Evolutionary conservation across 2,888 invertebrate genomes (phyloP).

Genomic region (Clanis bilineata): DNA sequence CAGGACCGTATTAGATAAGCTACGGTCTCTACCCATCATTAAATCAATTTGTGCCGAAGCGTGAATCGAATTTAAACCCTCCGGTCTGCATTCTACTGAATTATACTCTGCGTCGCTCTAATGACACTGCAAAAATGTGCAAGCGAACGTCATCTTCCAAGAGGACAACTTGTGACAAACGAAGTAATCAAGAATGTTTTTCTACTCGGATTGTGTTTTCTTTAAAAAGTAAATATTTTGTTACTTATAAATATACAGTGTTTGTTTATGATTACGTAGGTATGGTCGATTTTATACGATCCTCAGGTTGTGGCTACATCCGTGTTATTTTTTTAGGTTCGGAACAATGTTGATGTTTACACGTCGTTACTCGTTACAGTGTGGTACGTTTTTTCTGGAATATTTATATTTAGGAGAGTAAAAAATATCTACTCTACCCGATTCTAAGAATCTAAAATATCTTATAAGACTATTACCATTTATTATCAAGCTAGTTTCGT

Average conservation of each 20-base stretch:
- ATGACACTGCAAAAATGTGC: conserved; percentile 9
- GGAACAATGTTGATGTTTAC: not conserved
- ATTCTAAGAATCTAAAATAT: too few relatives aligned
- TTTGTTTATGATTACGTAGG: conserved; percentile 5
- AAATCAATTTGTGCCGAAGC: conserved; percentile 1
- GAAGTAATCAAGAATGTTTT: not conserved
- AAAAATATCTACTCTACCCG: too few relatives aligned
- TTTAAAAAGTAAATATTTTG: conserved; percentile 8
- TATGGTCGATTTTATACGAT: not conserved
- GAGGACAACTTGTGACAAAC: not conserved
- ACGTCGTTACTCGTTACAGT: not conserved
- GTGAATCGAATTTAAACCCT: conserved; percentile 5
- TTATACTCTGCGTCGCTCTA: not conserved
- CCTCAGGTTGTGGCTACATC: not conserved
- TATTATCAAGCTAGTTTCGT: too few relatives aligned
- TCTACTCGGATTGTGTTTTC: conserved; percentile 1
- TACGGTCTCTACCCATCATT: not conserved
- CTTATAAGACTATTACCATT: too few relatives aligned
- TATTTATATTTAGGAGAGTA: too few relatives aligned
- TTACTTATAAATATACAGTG: not conserved
- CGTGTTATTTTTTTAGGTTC: not conserved
- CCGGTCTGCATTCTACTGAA: conserved; percentile 6
- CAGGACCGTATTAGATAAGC: not conserved
- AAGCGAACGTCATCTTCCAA: not conserved
- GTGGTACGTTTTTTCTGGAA: too few relatives aligned